Conservation (phyloP, 2,888 invertebrate genomes). For the Patella pellucida region DNA sequence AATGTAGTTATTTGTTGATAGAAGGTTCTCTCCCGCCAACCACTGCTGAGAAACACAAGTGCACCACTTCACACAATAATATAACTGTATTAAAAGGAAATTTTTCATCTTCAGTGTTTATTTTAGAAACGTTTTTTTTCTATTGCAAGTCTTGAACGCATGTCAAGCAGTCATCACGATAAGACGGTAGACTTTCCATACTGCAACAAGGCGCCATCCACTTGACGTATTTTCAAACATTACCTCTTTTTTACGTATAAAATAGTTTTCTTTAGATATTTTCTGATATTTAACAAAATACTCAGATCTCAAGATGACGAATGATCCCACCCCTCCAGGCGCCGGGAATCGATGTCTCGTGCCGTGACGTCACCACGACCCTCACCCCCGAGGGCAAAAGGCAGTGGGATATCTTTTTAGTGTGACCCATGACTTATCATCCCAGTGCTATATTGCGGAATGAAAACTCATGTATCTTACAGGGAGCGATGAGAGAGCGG, state of each 20-base stretch:
- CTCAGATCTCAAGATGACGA: constrained; percentile 10
- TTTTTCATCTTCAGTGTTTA: constrained; percentile 2
- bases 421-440: too few relatives aligned
- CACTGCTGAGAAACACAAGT: constrained; percentile 2
- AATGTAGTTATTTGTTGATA: background rate
- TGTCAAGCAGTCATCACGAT: constrained; percentile 4
- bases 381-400: too few relatives aligned
- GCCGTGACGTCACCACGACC: background rate
- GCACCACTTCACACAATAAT: constrained; percentile 3
- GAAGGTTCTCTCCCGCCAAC: background rate
- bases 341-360: background rate
- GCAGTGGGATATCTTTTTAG: too few relatives aligned
- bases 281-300: constrained; percentile 11
- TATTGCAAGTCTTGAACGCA: background rate
- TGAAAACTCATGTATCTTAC: too few relatives aligned
- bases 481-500: too few relatives aligned
- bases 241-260: constrained; percentile 2
- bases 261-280: constrained; percentile 10
- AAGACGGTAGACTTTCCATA: constrained; percentile 9
- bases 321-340: constrained; percentile 3
- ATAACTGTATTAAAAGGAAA: constrained; percentile 2
- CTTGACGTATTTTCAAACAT: constrained; percentile 10
- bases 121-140: background rate
- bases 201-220: background rate
- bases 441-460: too few relatives aligned